Evolutionary conservation across 2,888 invertebrate species (phyloP), one percentile per base, ranked within the genome.

Genomic region (Exocentrus adspersus): DNA sequence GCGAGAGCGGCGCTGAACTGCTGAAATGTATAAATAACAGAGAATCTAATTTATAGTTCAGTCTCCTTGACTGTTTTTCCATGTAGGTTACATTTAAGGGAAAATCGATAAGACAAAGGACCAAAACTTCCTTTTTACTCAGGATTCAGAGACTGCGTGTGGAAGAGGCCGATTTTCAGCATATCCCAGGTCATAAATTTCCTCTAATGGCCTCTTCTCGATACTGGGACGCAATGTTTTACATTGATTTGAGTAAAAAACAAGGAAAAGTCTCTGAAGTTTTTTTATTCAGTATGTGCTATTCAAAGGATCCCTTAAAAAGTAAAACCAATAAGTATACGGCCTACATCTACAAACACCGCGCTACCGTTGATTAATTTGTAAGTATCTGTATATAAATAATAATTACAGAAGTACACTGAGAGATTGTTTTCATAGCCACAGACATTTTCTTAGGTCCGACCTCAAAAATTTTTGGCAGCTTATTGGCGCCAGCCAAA

Each of bases 171-270:
- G 30, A 17, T 32, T n/a, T 51, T 30, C 51, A 32, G 16, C 43
- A n/a, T 43, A 10, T 17, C 54, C 43, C 30, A 24, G 28, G 17
- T 43, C 43, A 43, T 43, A 54, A 54, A 43, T 54, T 54, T 54
- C 28, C 54, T 43, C 54, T 54, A 54, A 54, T 54, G 54, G 54
- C 54, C 43, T 43, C 54, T 42, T 54, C 54, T 54, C 21, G 43
- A 28, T 54, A 54, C 43, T n/a, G 24, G 28, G 45, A 43, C 45
- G 21, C 28, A 54, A 43, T 43, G 17, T 28, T 17, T 30, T 43
- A 42, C 19, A 43, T 42, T 43, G 42, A n/a, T 54, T 30, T n/a
- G 4, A 5, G 19, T 17, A 14, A 43, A 41, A 24, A 16, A 7
- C 20, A 20, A n/a, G 21, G 19, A 37, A 41, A 41, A 53, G 24